Conservation (phyloP, 1,140 invertebrate species). For the Brachionus koreanus region DNA sequence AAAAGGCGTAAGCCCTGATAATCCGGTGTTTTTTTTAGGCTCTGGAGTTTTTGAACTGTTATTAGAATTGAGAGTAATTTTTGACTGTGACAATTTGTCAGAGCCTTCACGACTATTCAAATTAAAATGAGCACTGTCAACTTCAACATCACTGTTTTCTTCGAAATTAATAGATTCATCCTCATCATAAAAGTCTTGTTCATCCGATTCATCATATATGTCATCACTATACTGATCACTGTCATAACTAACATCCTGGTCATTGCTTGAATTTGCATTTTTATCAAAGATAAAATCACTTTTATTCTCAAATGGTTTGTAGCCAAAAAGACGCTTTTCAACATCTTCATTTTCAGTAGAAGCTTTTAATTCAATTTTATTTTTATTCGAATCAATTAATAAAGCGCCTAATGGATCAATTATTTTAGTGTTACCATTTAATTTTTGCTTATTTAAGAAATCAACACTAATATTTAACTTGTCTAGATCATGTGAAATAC, state of each 20-base stretch:
- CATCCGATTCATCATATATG: constrained; percentile 4
- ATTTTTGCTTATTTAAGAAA: background rate
- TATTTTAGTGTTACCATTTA: background rate
- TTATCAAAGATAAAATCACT: constrained; percentile 22
- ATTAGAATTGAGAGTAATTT: background rate
- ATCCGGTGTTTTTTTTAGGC: background rate
- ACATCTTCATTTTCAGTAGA: background rate
- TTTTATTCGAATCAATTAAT: background rate
- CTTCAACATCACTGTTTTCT: constrained; percentile 21
- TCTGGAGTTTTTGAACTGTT: background rate
- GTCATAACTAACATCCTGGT: background rate
- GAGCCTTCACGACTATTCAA: background rate
- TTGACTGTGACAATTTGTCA: background rate
- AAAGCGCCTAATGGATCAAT: background rate
- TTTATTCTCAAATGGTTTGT: background rate
- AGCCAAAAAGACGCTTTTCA: constrained; percentile 22
- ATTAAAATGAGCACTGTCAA: background rate
- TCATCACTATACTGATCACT: constrained; percentile 20
- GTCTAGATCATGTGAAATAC: background rate
- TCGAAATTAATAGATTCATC: background rate
- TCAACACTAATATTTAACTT: background rate
- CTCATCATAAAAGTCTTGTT: background rate
- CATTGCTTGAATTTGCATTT: background rate
- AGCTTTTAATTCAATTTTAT: background rate
- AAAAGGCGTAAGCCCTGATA: background rate